Percentiles rank a stretch among this genome's conserved stretches.
Evolutionary conservation across 2,113 vertebrate species (phyloP).

Genomic region (Myiagra hebetior): DNA sequence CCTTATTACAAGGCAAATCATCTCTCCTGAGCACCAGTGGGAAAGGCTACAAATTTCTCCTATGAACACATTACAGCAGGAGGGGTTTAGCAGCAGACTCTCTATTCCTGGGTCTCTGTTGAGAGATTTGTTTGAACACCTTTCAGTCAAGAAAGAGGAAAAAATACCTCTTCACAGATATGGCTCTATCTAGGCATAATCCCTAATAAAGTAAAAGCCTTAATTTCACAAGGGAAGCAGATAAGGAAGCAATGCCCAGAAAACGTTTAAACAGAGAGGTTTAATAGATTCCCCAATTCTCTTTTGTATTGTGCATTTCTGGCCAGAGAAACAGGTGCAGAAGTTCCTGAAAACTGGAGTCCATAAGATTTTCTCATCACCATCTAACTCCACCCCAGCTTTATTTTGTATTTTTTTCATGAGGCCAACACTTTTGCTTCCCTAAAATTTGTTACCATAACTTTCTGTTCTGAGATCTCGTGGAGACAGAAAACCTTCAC

Average conservation of each 20-base stretch:
- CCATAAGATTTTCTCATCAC: neutral
- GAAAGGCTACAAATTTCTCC: neutral
- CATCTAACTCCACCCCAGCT: neutral
- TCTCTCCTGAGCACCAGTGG: neutral
- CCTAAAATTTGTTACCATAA: neutral
- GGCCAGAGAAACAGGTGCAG: neutral
- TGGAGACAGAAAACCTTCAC: neutral
- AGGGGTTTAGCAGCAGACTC: neutral
- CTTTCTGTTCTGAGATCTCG: neutral
- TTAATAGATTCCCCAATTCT: neutral
- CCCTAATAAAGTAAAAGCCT: neutral
- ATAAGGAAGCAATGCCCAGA: neutral
- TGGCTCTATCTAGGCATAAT: neutral
- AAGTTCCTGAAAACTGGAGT: neutral
- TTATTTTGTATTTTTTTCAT: neutral
- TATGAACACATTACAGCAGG: neutral
- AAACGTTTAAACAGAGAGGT: neutral
- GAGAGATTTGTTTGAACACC: neutral
- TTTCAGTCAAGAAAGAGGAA: neutral
- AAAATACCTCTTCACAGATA: neutral
- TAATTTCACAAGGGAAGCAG: neutral
- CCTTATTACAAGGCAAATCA: neutral
- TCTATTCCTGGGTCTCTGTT: neutral
- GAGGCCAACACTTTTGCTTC: neutral
- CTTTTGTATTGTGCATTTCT: neutral